phyloP scores from a whole-genome alignment of 2,888 invertebrate species.

The Epiblema foenella region DNA sequence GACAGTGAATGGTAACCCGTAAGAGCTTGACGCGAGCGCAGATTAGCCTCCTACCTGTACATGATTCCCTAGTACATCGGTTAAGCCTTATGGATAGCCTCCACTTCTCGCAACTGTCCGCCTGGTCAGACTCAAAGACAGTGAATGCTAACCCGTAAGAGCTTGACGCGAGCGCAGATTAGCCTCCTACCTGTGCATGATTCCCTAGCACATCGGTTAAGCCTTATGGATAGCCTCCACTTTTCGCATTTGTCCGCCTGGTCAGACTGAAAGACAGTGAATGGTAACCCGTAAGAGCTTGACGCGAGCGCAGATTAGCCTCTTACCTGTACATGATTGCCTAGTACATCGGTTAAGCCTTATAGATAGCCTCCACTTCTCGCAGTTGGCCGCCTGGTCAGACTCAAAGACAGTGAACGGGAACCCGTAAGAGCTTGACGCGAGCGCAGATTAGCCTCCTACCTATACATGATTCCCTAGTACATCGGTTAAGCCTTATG shows the following conservation, averaged over 20 bases:
- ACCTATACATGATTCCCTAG: slow-evolving; percentile 7
- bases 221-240: slow-evolving; percentile 79
- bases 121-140: background rate
- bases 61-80: too few relatives aligned
- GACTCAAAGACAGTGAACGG: slow-evolving; percentile 36
- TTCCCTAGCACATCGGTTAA: background rate
- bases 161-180: too few relatives aligned
- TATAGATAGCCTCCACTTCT: background rate
- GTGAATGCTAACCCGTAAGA: slow-evolving; percentile 43
- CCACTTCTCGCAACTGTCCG: too few relatives aligned
- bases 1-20: slow-evolving; percentile 11
- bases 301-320: too few relatives aligned
- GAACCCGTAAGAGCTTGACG: slow-evolving; percentile 29
- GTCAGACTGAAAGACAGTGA: slow-evolving; percentile 75
- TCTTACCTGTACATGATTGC: background rate
- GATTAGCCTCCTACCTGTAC: slow-evolving; percentile 36
- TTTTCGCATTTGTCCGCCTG: slow-evolving; percentile 98
- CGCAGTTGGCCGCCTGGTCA: too few relatives aligned
- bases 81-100: background rate
- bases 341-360: background rate
- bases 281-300: slow-evolving; percentile 17
- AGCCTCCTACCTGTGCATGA: slow-evolving; percentile 45
- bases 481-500: background rate
- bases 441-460: slow-evolving; percentile 43
- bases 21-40: too few relatives aligned